Conservation (phyloP, 2,113 vertebrate species). For the Amphiprion ocellaris region DNA sequence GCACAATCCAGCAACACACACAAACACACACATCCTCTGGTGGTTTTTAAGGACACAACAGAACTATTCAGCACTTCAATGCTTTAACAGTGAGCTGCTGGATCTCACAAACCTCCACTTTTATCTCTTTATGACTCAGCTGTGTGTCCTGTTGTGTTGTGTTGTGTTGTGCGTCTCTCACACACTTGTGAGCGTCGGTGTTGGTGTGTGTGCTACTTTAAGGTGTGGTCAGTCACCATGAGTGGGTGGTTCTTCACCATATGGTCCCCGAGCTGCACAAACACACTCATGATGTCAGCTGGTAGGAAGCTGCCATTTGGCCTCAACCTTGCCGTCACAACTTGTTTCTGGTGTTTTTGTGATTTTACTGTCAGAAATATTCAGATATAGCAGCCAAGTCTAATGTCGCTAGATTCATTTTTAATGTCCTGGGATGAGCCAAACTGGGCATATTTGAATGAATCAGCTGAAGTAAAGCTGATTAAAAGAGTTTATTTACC, state of each 20-base stretch:
- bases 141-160: background rate
- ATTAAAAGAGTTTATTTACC: too few species aligned
- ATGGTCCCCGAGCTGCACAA: conserved; percentile 44
- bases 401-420: too few species aligned
- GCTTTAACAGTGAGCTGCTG: conserved; percentile 27
- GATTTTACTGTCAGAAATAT: too few species aligned
- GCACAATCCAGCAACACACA: conserved; percentile 34
- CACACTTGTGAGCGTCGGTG: background rate
- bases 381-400: too few species aligned
- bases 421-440: too few species aligned
- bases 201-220: conserved; percentile 11
- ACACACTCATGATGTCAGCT: conserved; percentile 29
- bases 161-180: background rate
- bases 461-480: too few species aligned
- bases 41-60: too few species aligned
- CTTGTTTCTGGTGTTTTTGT: too few species aligned
- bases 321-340: background rate
- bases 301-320: conserved; percentile 15
- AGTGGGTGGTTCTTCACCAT: conserved; percentile 65
- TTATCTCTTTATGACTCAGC: background rate
- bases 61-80: conserved; percentile 37
- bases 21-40: background rate
- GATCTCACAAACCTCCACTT: background rate
- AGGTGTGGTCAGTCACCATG: conserved; percentile 48
- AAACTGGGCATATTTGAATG: too few species aligned